Evolutionary conservation across 2,888 invertebrate genomes (phyloP), one percentile per base, ranked within the genome.

Genomic region (Antitype chi): DNA sequence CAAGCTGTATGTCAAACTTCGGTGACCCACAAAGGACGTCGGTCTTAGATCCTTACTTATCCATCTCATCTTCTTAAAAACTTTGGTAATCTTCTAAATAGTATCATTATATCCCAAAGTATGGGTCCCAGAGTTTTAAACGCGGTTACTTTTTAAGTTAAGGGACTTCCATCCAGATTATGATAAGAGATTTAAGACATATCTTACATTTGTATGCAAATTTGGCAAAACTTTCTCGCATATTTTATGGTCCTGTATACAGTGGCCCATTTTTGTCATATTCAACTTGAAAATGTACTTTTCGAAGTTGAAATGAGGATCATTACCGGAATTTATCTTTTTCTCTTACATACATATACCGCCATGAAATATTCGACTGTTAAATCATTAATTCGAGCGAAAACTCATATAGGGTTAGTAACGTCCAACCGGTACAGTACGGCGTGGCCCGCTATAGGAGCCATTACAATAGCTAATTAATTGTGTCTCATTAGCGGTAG

Each of bases 31-130:
- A 80, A 72, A 64, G n/a, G 38, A 64, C 66, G 52, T 62, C 49
- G 11, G 28, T 62, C 67, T n/a, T 71, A 66, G 62, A 76, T 76
- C 68, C 69, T 66, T 75, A 85, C 73, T 79, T 82, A 87, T 87
- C 80, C 81, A 67, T 70, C 85, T 85, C 84, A 86, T 87, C 82
- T 87, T 82, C 82, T 85, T 78, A 85, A 84, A 89, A 90, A 89
- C 82, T 89, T 88, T 55, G 76, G 81, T 82, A 81, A 88, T 89
- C 86, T 80, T 71, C 71, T 78, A 82, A 87, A 90, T 89, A 86
- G 88, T 86, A 84, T 78, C 81, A 87, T 89, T 90, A 85, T 78
- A 75, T 77, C 66, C 74, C 28, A 77, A 85, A 78, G 43, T 38
- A 72, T 77, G 78, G 84, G 63, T 66, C 53, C 55, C 76, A 59